Evolutionary conservation across 1,140 invertebrate genomes (phyloP).

Genomic region (Aphis craccivora): DNA sequence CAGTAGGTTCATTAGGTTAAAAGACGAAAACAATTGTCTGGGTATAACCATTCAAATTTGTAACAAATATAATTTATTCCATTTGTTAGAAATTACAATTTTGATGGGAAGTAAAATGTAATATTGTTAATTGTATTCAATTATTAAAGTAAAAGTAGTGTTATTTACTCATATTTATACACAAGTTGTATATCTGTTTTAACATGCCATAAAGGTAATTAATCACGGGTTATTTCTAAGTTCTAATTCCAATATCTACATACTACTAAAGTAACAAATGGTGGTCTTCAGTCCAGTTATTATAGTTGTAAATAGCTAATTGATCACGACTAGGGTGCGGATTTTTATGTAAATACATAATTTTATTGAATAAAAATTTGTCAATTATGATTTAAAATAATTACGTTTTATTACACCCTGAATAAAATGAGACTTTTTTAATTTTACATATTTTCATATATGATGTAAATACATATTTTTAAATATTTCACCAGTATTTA

Average conservation of each 20-base stretch:
- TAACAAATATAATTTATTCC: not conserved
- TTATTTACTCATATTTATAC: not conserved
- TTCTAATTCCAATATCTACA: too few relatives aligned
- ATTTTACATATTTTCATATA: too few relatives aligned
- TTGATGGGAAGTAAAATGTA: not conserved
- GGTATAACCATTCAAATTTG: not conserved
- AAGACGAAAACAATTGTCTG: not conserved
- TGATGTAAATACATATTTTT: too few relatives aligned
- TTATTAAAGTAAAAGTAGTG: not conserved
- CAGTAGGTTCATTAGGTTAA: not conserved
- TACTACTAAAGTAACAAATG: not conserved
- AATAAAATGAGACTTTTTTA: too few relatives aligned
- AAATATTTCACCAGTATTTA: too few relatives aligned
- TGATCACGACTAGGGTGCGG: not conserved
- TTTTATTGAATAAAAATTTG: too few relatives aligned
- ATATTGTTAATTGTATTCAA: not conserved
- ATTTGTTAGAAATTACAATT: not conserved
- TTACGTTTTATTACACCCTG: too few relatives aligned
- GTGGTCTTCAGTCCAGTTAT: not conserved
- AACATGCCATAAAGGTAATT: not conserved
- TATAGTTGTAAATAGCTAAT: not conserved
- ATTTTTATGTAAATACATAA: too few relatives aligned
- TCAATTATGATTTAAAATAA: too few relatives aligned
- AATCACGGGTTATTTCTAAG: not conserved
- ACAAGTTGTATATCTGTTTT: not conserved